Base-by-base conservation (phyloP, 1,140 invertebrate species). In the Drosophila biarmipes region DNA sequence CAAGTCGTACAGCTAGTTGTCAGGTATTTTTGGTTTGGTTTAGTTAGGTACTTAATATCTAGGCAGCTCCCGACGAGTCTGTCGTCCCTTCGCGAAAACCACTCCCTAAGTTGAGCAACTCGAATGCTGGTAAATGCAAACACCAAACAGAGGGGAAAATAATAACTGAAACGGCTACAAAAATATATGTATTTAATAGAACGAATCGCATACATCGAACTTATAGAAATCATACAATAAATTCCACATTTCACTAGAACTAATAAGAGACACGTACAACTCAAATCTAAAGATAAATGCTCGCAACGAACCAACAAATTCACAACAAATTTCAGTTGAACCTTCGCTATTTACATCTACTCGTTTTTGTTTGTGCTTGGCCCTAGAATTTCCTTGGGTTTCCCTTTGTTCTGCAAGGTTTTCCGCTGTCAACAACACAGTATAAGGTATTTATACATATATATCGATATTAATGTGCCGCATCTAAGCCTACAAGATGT, bases 21-120 rank as follows among this genome's bases (percentile, higher is more conserved):
- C 82, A 87, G 84, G 84, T 87, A 79, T 69, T 82, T 69, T 56
- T 69, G 40, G 64, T 55, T 71, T 63, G 10, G 21, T 61, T 77
- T 62, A 59, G 49, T 86, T 80, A 89, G 84, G 84, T 89, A 89
- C 84, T 89, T 89, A 89, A 80, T 35, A 87, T 68, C 78, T 86
- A 86, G 69, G 64, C 78, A 78, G 57, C 62, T 31, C 24, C 4
- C 19, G n/a, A 17, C 8, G 27, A 17, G n/a, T 17, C 24, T 31
- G 46, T 52, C 46, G 15, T 57, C 40, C 45, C 35, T 49, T 31
- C 8, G n/a, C 40, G 21, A 31, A 53, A 67, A 21, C 57, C 27
- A 53, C 58, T 40, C 75, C 17, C 27, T 21, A 55, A 67, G 52
- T 84, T 85, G 80, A 85, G 81, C 80, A 85, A 85, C 80, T 76